These are phyloP conservation scores for Oscheius sp. DNA, from an alignment of 2,888 invertebrate genomes.

Conservation along the genomic window DNA sequence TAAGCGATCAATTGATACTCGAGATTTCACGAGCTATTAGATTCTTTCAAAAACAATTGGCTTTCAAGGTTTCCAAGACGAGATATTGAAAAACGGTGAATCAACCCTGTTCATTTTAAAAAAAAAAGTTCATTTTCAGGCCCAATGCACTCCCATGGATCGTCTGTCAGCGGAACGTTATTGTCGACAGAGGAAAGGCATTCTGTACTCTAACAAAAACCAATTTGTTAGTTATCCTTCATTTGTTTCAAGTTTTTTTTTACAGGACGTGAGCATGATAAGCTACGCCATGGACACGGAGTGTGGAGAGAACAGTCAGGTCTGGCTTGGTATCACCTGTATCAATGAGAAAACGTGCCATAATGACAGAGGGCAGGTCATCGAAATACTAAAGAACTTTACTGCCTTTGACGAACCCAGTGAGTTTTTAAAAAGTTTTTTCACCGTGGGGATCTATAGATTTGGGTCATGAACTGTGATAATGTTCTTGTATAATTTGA, in stretches of 20 bases:
- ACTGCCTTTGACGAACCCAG: too few species aligned
- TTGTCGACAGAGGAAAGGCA: conserved; percentile 7
- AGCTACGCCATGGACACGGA: neutral
- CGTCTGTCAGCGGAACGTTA: conserved; percentile 1
- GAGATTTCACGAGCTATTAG: too few species aligned
- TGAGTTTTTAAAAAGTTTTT: too few species aligned
- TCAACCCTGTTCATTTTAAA: too few species aligned
- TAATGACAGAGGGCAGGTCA: neutral
- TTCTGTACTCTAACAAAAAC: conserved; percentile 5
- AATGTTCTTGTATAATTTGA: too few species aligned
- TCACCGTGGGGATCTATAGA: too few species aligned
- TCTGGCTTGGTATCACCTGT: conserved; percentile 23
- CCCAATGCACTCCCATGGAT: neutral
- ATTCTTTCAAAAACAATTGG: too few species aligned
- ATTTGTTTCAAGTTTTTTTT: neutral
- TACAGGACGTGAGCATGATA: neutral
- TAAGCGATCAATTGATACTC: too few species aligned
- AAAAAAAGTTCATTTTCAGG: neutral
- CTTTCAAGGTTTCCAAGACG: too few species aligned
- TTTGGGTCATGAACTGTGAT: too few species aligned
- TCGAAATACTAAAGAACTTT: too few species aligned
- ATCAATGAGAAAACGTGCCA: neutral
- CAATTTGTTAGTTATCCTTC: neutral
- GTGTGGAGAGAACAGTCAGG: neutral
- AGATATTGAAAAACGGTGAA: too few species aligned